Evolutionary conservation across 2,888 invertebrate species (phyloP), one percentile per base, ranked within the genome.

Genomic region (Bellardia pandia): DNA sequence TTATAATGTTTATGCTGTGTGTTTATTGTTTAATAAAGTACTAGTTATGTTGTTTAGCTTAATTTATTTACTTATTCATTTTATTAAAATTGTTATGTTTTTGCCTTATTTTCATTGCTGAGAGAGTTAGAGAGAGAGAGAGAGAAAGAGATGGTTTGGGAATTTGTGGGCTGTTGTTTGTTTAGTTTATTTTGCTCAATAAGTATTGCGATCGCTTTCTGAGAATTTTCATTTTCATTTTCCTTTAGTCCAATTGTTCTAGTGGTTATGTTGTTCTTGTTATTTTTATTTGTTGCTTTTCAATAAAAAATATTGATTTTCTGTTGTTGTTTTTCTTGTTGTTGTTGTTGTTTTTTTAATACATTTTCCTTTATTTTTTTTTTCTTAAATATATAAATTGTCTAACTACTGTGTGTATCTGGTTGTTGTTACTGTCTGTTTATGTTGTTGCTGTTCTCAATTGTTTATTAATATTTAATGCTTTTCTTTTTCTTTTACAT

Each of bases 161-260:
- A 9, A n/a, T 79, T 66, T 72, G 62, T 71, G 42, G 42, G 40
- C 23, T 72, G 37, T 45, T 64, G 6, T 30, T 51, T 33, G 42
- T 64, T 64, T 42, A 23, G 48, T 42, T 66, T 45, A 8, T 66
- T 80, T 40, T 33, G 45, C 58, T 81, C 23, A 60, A 62, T 62
- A 69, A 62, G 51, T 79, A 71, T 80, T 85, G 79, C 79, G 69
- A 80, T 85, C 69, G 75, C 75, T 79, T 75, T 62, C 56, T 64
- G 11, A 11, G 42, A 37, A 23, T 45, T 72, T 16, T 5, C 2
- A 6, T 33, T 42, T 42, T 23, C 5, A 16, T 64, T 5, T 60
- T 68, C 33, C 13, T 68, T 48, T n/a, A 58, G 14, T 45, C 33
- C 33, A 76, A 83, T 45, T 68, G 40, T 56, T 72, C 14, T 33